A percentile compares a stretch with the other conserved stretches of the same genome.
These are phyloP conservation scores for Craniophora ligustri DNA, from an alignment of 2,888 invertebrate species.

Conservation along the genomic window DNA sequence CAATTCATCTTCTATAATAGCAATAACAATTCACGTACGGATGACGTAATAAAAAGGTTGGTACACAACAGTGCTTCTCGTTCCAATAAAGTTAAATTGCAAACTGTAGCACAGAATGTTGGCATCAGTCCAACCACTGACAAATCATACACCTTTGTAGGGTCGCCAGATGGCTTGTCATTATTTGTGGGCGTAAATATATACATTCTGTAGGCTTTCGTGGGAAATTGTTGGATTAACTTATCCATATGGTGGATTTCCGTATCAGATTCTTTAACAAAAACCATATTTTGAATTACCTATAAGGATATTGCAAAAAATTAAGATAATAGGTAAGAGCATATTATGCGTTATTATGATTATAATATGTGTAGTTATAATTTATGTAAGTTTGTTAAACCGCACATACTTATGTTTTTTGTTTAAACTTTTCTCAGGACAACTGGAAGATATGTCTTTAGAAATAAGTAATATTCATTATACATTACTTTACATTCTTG, in stretches of 20 bases:
- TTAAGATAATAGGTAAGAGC: too few relatives aligned
- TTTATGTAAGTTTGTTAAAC: too few relatives aligned
- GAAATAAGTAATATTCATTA: too few relatives aligned
- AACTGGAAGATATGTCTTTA: too few relatives aligned
- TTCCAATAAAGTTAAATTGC: constrained; percentile 18
- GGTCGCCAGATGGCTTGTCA: constrained; percentile 5
- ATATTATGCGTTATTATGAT: too few relatives aligned
- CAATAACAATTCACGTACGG: neutral
- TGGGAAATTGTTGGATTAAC: neutral
- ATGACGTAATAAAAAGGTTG: constrained; percentile 5
- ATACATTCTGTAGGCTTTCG: neutral
- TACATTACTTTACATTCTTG: too few relatives aligned
- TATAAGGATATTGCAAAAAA: too few relatives aligned
- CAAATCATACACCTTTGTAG: constrained; percentile 15
- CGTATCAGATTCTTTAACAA: neutral
- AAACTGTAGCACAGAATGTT: neutral
- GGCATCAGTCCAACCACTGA: constrained; percentile 9
- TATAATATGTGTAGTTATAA: too few relatives aligned
- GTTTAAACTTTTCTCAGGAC: too few relatives aligned
- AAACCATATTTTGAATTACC: too few relatives aligned
- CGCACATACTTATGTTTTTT: too few relatives aligned
- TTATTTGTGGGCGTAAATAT: neutral
- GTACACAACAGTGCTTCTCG: constrained; percentile 1
- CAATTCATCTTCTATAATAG: neutral
- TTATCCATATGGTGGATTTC: neutral